These are phyloP conservation scores for rat (Rattus norvegicus) DNA, from an alignment of 2,113 vertebrate species.

Conservation along the genomic window DNA sequence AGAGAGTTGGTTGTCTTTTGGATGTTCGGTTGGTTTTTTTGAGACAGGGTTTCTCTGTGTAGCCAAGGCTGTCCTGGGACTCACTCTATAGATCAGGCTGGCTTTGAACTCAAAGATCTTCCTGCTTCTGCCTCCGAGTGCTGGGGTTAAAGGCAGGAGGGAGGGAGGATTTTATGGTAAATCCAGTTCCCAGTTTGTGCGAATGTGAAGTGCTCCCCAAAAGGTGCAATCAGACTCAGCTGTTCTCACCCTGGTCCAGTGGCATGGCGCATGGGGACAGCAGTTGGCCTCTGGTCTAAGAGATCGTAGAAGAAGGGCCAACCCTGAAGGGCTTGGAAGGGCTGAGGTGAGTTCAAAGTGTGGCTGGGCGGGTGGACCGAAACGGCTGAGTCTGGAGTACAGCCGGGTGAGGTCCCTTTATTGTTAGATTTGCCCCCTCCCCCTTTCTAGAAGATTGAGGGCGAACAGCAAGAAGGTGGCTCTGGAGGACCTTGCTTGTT, in stretches of 20 bases:
- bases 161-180: background rate
- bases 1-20: background rate
- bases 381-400: background rate
- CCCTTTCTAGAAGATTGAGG: background rate
- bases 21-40: background rate
- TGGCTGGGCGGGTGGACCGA: background rate
- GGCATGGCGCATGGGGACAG: background rate
- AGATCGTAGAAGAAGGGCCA: background rate
- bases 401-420: background rate
- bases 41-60: background rate
- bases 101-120: background rate
- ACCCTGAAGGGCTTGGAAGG: background rate
- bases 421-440: background rate
- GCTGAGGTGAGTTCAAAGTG: background rate
- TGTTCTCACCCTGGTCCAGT: background rate
- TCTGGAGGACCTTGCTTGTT: background rate
- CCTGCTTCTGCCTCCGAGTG: background rate
- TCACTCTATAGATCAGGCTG: background rate
- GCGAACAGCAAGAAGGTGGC: background rate
- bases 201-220: background rate
- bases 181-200: background rate
- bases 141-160: background rate
- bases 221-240: background rate
- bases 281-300: background rate
- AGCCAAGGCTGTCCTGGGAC: background rate